Conservation (phyloP, 2,888 invertebrate species). For the Ceriagrion tenellum region DNA sequence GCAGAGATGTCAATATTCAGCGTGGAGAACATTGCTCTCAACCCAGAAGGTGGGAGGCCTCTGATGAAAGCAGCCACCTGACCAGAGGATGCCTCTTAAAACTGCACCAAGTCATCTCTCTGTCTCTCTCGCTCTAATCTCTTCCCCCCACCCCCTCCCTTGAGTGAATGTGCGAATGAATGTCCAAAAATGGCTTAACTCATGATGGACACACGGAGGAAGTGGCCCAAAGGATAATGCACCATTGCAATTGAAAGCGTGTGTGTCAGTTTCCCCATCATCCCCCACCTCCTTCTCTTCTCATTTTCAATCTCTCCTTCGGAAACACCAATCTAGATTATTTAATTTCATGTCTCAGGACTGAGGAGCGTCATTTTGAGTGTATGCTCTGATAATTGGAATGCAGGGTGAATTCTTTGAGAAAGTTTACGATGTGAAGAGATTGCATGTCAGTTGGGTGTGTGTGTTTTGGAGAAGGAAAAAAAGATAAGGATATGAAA, state of each 20-base stretch:
- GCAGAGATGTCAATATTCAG: conserved; percentile 97
- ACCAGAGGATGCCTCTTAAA: conserved; percentile 39
- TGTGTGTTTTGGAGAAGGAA: conserved; percentile 44
- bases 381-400: conserved; percentile 51
- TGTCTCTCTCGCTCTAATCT: conserved; percentile 55
- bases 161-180: conserved; percentile 48
- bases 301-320: neutral
- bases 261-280: conserved; percentile 34
- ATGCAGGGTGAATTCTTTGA: conserved; percentile 53
- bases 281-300: too few relatives aligned
- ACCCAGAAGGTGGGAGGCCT: conserved; percentile 85
- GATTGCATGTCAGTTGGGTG: neutral
- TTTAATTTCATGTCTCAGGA: conserved; percentile 62
- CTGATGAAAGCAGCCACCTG: conserved; percentile 47
- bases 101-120: conserved; percentile 33
- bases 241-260: conserved; percentile 30
- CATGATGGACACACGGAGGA: conserved; percentile 41
- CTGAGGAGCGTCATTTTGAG: conserved; percentile 20
- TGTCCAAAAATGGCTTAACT: conserved; percentile 22
- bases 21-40: conserved; percentile 93
- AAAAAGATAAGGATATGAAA: conserved; percentile 19
- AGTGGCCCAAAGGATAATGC: conserved; percentile 37
- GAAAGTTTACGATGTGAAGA: conserved; percentile 20
- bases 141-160: conserved; percentile 33
- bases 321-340: conserved; percentile 47